These are phyloP conservation scores for Gouania willdenowi DNA, from an alignment of 2,797 vertebrate genomes.

Conservation along the genomic window DNA sequence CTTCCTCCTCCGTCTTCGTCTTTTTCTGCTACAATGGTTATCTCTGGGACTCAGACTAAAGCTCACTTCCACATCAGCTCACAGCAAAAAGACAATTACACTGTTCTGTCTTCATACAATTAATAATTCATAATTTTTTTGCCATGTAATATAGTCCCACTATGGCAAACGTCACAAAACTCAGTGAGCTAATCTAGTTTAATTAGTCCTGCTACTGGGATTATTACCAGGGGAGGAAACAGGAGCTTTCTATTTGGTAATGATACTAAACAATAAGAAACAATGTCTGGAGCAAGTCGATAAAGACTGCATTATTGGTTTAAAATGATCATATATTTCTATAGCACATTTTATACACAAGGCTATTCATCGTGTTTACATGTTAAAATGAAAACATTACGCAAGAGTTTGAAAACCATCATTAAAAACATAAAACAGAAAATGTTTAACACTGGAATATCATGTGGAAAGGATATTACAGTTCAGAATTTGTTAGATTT, in stretches of 20 bases:
- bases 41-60: slow-evolving; percentile 49
- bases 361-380: too few species aligned
- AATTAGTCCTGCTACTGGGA: slow-evolving; percentile 34
- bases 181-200: slow-evolving; percentile 33
- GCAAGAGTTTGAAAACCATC: too few species aligned
- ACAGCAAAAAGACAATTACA: slow-evolving; percentile 56
- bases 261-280: slow-evolving; percentile 3
- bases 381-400: too few species aligned
- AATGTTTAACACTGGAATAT: too few species aligned
- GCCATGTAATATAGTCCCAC: slow-evolving; percentile 47
- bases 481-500: too few species aligned
- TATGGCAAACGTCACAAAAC: slow-evolving; percentile 38
- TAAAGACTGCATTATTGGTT: too few species aligned
- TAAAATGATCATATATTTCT: too few species aligned
- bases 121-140: slow-evolving; percentile 66
- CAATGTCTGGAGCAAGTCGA: not conserved
- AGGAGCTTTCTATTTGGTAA: slow-evolving; percentile 2
- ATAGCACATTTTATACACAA: too few species aligned
- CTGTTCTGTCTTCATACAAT: slow-evolving; percentile 55
- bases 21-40: slow-evolving; percentile 44
- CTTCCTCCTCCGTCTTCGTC: not conserved
- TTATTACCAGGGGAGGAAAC: slow-evolving; percentile 10
- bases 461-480: too few species aligned
- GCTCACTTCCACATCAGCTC: slow-evolving; percentile 60
- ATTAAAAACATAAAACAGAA: too few species aligned